Base-by-base conservation (phyloP, 2,797 vertebrate species). In the Allenopithecus nigroviridis region DNA sequence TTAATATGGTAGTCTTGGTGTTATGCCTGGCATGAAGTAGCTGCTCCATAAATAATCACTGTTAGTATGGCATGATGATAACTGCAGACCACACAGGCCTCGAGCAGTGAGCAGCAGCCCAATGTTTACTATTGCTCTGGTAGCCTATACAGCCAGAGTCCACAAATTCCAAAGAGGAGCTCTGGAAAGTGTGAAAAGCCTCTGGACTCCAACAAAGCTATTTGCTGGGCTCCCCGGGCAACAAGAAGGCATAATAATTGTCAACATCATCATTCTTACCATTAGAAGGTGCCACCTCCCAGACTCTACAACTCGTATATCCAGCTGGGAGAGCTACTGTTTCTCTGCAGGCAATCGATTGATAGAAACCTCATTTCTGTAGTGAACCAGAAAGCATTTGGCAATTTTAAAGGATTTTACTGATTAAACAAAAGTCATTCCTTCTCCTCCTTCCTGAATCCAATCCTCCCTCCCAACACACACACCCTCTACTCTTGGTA, bases 351-450 rank as follows among this genome's bases (percentile, higher is more conserved):
- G 59, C 28, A 83, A 78, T 24, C 13, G 30, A 26, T 53, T 50
- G 26, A 10, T n/a, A 92, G 43, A 83, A 89, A 90, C 68, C 39
- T 86, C 13, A 11, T 83, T 72, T 92, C 70, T 70, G 53, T n/a
- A 80, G 61, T 80, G 21, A 95, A 97, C 26, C 78, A n/a, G 83
- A 80, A 80, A 64, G 21, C 59, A 94, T 92, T 85, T 93, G 36
- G 64, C 9, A 33, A 50, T 19, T 68, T 93, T 68, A 28, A 74
- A 85, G 70, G 48, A 64, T 70, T 96, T 94, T 84, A 68, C 46
- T 33, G 21, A 92, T 89, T 89, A 92, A 92, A 86, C 26, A 64
- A 76, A 96, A 87, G 74, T 53, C 13, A 84, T 97, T 86, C n/a
- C 43, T 78, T 48, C 43, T 30, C 41, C 17, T 50, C 19, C 11